Evolutionary conservation across 2,113 vertebrate genomes (phyloP).

Genomic region (Dasypus novemcinctus): DNA sequence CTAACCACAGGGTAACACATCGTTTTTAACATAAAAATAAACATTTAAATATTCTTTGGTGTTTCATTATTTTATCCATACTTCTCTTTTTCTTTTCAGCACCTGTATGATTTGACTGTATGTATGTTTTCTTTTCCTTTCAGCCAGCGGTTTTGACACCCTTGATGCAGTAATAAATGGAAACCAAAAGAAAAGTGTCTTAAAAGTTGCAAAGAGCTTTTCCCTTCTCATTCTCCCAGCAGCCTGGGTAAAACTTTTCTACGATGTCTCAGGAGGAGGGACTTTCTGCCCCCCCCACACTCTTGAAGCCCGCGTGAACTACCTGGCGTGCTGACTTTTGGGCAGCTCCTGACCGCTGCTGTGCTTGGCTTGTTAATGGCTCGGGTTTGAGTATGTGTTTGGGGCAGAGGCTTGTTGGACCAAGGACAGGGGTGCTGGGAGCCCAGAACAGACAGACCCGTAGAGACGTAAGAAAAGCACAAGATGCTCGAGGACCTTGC

Average conservation of each 20-base stretch:
- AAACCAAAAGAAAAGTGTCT: background rate
- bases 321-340: rapidly evolving
- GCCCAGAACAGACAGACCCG: background rate
- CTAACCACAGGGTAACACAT: constrained; percentile 78
- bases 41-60: constrained; percentile 60
- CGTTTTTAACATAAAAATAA: constrained; percentile 82
- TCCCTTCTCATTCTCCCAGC: background rate
- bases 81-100: background rate
- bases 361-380: background rate
- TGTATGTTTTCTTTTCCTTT: background rate
- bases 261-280: background rate
- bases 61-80: constrained; percentile 29
- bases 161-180: background rate
- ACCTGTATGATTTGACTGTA: background rate
- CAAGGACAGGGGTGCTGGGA: background rate
- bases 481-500: rapidly evolving
- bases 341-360: background rate
- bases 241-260: background rate
- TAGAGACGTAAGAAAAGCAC: background rate
- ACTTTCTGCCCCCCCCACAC: rapidly evolving
- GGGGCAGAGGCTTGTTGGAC: background rate
- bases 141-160: background rate
- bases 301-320: background rate
- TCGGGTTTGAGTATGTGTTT: rapidly evolving
- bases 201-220: background rate